phyloP scores from a whole-genome alignment of 2,113 vertebrate species.

The Raphicerus campestris region DNA sequence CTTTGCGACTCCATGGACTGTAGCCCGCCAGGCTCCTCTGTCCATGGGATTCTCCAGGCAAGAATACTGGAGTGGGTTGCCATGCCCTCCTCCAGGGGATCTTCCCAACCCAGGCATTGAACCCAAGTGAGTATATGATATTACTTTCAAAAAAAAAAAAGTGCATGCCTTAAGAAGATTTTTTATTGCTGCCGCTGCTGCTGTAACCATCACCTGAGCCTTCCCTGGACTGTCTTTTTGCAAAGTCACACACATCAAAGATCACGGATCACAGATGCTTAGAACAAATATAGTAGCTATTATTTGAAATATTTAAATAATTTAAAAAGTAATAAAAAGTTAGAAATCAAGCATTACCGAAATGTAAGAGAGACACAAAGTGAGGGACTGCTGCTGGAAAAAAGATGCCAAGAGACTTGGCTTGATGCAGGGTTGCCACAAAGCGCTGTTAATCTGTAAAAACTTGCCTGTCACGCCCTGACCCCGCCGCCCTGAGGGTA shows the following conservation, averaged over 20 bases:
- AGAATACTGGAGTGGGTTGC: neutral
- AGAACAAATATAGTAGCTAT: neutral
- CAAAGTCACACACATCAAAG: neutral
- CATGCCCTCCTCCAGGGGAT: neutral
- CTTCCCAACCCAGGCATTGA: neutral
- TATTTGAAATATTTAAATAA: neutral
- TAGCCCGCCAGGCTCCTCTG: neutral
- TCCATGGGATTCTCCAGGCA: neutral
- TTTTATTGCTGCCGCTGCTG: neutral
- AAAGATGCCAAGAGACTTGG: neutral
- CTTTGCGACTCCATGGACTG: neutral
- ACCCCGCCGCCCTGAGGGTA: fast-evolving
- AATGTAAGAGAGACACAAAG: neutral
- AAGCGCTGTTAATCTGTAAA: no score
- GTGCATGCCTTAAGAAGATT: neutral
- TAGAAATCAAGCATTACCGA: neutral
- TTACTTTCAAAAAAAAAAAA: neutral
- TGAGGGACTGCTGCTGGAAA: neutral
- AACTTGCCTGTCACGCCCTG: fast-evolving
- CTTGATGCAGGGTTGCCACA: neutral
- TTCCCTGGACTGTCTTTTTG: neutral
- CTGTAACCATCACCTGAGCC: neutral
- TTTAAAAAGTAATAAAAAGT: neutral
- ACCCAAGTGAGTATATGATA: neutral
- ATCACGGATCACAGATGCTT: neutral